A percentile compares a stretch with the other conserved stretches of the same genome.
phyloP scores from a whole-genome alignment of 2,113 vertebrate species.

The Blennius ocellaris region DNA sequence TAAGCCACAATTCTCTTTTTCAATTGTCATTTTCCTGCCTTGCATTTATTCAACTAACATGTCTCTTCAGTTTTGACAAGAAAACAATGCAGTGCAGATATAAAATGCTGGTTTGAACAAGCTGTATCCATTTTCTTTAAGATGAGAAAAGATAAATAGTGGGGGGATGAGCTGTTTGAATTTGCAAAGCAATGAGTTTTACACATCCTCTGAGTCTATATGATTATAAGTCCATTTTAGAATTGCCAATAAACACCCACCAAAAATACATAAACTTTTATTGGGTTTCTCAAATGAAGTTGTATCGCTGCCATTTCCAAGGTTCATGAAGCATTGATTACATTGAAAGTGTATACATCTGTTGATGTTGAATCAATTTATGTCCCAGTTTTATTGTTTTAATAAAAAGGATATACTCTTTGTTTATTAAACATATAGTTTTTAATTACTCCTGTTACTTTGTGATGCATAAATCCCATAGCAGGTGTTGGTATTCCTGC shows the following conservation, averaged over 20 bases:
- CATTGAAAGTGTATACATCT: not conserved
- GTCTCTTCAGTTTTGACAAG: too few species aligned
- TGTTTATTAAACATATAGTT: constrained; percentile 12
- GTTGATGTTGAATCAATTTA: not conserved
- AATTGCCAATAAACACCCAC: not conserved
- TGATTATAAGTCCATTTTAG: not conserved
- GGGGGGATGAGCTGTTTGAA: constrained; percentile 1
- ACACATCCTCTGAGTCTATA: not conserved
- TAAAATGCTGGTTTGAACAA: not conserved
- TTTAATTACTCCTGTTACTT: constrained; percentile 10
- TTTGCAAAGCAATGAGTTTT: not conserved
- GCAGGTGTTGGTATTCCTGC: too few species aligned
- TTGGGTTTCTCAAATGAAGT: not conserved
- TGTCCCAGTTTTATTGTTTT: not conserved
- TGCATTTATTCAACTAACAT: constrained; percentile 18
- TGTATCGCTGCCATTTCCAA: not conserved
- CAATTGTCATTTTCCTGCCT: not conserved
- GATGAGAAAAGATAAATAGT: not conserved
- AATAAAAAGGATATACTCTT: not conserved
- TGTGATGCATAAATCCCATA: not conserved
- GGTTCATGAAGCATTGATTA: not conserved
- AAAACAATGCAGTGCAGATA: too few species aligned
- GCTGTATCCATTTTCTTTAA: constrained; percentile 25
- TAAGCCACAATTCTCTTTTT: not conserved
- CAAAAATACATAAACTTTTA: not conserved